Evolutionary conservation across 2,113 vertebrate genomes (phyloP), one percentile per base, ranked within the genome.

Genomic region (Sterrhoptilus dennistouni): DNA sequence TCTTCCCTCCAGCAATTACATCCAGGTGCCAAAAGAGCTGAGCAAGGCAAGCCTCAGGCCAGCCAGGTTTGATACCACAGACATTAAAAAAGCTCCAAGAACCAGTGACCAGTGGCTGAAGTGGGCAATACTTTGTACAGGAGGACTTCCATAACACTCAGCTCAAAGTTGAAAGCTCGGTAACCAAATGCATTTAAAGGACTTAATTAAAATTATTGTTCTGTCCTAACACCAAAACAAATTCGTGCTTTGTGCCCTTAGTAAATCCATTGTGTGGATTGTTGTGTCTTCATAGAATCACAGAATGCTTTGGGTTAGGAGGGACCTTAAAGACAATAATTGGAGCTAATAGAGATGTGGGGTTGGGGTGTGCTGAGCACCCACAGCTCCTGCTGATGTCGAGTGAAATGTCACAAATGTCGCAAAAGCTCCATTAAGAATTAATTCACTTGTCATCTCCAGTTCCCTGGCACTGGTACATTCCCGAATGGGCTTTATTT

Each of bases 381-480:
- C 42, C 42, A 7, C 42, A 81, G 81, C 74, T 61, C 72, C 81
- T 33, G 27, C 86, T 52, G 64, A 40, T 44, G 38, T 5, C 72
- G 23, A 70, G 45, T 8, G 56, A 66, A 78, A 75, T 38, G 64
- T 47, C 89, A 56, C 74, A 20, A 47, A 11, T 14, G 22, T 45
- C 60, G 59, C 69, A 76, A 85, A 90, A 79, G 66, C 63, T 27
- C 75, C 85, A 23, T 80, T 69, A 85, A 94, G 87, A 79, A 91
- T 88, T 40, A 91, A 89, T 95, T 86, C 38, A 2, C 54, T 42
- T 42, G 76, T 49, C 86, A 16, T 57, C 79, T 65, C 63, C 79
- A 40, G 15, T 64, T 70, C 52, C 50, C 89, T 76, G 74, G 63
- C 83, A 81, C 38, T 23, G 12, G 68, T 14, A 13, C 36, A 2